A percentile compares a stretch with the other conserved stretches of the same genome.
phyloP scores from a whole-genome alignment of 2,113 vertebrate genomes.

The Mixornis gularis region DNA sequence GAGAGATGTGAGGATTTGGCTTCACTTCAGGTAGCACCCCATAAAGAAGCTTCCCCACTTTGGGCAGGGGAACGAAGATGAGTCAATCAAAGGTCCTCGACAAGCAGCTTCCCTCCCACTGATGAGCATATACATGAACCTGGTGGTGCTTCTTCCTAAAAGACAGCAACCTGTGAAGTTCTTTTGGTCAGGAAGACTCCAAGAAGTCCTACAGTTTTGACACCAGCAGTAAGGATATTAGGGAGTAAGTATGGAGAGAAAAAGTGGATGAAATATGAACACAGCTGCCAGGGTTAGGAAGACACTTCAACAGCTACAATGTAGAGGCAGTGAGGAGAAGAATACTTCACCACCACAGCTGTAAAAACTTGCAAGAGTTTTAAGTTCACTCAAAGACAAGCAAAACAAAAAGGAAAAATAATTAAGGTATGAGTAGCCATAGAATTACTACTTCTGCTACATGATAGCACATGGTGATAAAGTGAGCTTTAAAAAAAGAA shows the following conservation, averaged over 20 bases:
- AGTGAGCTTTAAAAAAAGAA: fast-evolving
- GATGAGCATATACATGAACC: fast-evolving
- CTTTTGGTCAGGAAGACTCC: background rate
- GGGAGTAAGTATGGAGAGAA: background rate
- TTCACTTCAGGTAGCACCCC: background rate
- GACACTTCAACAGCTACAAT: background rate
- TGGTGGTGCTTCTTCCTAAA: background rate
- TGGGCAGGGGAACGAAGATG: background rate
- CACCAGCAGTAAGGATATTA: background rate
- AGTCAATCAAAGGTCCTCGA: fast-evolving
- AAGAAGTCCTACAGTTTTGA: background rate
- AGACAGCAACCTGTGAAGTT: background rate
- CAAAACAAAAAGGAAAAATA: background rate
- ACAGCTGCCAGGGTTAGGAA: background rate
- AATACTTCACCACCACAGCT: background rate
- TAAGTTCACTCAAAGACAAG: background rate
- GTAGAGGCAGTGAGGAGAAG: background rate
- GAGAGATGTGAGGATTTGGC: background rate
- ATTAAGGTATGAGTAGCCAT: background rate
- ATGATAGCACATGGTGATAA: background rate
- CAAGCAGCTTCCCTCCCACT: fast-evolving
- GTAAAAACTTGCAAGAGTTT: background rate
- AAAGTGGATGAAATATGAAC: background rate
- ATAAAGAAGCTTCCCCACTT: background rate
- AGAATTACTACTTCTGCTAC: background rate